phyloP scores from a whole-genome alignment of 1,140 invertebrate genomes.

The Drosophila burlai region DNA sequence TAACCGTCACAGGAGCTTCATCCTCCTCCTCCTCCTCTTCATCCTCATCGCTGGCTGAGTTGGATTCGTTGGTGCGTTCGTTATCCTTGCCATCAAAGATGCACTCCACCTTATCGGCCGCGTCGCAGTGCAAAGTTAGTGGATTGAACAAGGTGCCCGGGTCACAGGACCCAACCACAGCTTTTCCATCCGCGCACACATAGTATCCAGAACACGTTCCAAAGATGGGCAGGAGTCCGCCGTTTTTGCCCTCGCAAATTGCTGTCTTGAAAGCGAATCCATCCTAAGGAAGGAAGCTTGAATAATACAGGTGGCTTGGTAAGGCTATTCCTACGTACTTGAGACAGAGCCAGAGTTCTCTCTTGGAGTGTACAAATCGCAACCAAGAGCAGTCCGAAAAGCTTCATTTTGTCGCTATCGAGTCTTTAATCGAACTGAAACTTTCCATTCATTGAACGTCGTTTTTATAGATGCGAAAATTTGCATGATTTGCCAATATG shows the following conservation, averaged over 20 bases:
- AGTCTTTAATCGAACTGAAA: conserved; percentile 31
- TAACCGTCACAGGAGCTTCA: conserved; percentile 7
- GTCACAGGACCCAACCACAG: conserved; percentile 67
- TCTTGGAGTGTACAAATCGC: conserved; percentile 32
- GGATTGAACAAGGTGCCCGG: conserved; percentile 60
- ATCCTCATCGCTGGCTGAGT: conserved; percentile 39
- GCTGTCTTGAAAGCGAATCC: conserved; percentile 53
- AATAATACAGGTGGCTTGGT: background rate
- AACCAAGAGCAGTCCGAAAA: conserved; percentile 43
- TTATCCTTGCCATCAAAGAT: conserved; percentile 27
- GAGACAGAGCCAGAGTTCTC: conserved; percentile 26
- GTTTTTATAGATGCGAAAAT: conserved; percentile 47
- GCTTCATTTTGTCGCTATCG: conserved; percentile 43
- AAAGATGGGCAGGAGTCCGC: conserved; percentile 67
- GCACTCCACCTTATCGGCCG: conserved; percentile 55
- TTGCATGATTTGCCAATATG: conserved; percentile 60
- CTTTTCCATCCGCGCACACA: conserved; percentile 68
- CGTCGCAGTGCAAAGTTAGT: conserved; percentile 57
- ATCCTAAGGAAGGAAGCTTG: conserved; percentile 26
- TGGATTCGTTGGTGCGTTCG: background rate
- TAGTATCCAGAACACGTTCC: conserved; percentile 71
- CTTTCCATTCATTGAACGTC: conserved; percentile 29
- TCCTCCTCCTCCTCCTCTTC: conserved; percentile 21
- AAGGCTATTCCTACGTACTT: conserved; percentile 28
- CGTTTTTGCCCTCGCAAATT: conserved; percentile 68